These are phyloP conservation scores for Propithecus deckenii DNA, from an alignment of 2,797 vertebrate genomes.

Conservation along the genomic window DNA sequence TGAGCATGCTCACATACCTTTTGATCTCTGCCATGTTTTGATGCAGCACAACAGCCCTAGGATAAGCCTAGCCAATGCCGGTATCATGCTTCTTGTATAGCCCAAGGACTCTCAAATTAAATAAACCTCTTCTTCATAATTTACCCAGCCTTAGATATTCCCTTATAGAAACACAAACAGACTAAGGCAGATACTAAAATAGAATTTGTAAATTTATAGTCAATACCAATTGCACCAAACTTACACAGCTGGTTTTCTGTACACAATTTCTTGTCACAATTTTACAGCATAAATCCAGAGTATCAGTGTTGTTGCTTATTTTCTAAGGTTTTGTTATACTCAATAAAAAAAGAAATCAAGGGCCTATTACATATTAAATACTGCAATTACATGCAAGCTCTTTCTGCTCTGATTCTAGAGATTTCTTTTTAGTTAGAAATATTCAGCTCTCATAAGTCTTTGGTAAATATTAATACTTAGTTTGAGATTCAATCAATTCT, in stretches of 20 bases:
- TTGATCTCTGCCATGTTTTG: background rate
- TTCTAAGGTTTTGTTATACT: background rate
- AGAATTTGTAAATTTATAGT: background rate
- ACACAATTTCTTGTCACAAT: background rate
- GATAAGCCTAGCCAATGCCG: background rate
- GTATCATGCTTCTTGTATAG: background rate
- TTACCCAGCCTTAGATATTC: background rate
- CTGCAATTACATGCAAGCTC: background rate
- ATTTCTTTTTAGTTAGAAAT: background rate
- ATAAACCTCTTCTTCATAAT: background rate
- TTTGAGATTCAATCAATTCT: background rate
- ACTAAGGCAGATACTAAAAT: background rate
- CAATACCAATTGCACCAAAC: background rate
- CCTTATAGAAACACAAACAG: background rate
- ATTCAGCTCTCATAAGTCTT: background rate
- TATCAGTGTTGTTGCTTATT: background rate
- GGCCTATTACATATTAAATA: background rate
- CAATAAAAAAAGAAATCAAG: background rate
- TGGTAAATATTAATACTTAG: background rate
- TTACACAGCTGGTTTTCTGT: background rate
- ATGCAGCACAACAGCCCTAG: background rate
- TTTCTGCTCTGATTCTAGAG: background rate
- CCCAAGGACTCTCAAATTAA: background rate
- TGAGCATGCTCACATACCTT: background rate
- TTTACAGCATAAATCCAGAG: background rate